A percentile compares a stretch with the other conserved stretches of the same genome.
Conservation (phyloP, 2,888 invertebrate genomes). For the Ectemnius continuus region DNA sequence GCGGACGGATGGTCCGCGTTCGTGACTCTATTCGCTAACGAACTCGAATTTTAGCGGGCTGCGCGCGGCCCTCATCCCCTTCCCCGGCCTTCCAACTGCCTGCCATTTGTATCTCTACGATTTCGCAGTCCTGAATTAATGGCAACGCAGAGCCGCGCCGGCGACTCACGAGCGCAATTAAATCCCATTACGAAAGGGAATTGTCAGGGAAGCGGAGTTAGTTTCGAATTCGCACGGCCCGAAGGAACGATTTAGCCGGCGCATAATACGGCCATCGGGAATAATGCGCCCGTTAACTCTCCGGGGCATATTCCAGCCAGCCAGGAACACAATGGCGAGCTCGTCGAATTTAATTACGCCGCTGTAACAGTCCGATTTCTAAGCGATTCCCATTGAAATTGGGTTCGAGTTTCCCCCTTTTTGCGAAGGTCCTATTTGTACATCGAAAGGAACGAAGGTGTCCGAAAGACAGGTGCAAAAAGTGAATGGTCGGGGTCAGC, state of each 20-base stretch:
- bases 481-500: slow-evolving; percentile 48
- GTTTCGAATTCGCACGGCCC: slow-evolving; percentile 29
- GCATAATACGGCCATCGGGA: slow-evolving; percentile 1
- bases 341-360: slow-evolving; percentile 50
- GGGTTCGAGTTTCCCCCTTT: neutral
- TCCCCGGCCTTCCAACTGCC: neutral
- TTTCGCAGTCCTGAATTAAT: slow-evolving; percentile 3
- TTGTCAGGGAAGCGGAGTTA: slow-evolving; percentile 17
- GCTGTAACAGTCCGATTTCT: slow-evolving; percentile 30
- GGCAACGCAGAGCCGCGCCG: slow-evolving; percentile 7
- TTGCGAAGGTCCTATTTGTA: neutral
- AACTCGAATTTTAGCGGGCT: neutral
- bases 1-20: neutral
- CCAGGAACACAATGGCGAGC: slow-evolving; percentile 23
- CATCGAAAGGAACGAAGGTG: neutral
- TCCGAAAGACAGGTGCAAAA: slow-evolving; percentile 35
- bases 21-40: neutral
- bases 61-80: neutral
- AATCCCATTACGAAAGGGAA: slow-evolving; percentile 13
- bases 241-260: slow-evolving; percentile 24
- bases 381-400: slow-evolving; percentile 26
- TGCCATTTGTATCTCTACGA: neutral
- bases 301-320: neutral
- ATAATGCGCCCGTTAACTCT: slow-evolving; percentile 17
- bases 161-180: slow-evolving; percentile 17